phyloP scores from a whole-genome alignment of 1,140 invertebrate genomes.

The Drosophila navojoa region DNA sequence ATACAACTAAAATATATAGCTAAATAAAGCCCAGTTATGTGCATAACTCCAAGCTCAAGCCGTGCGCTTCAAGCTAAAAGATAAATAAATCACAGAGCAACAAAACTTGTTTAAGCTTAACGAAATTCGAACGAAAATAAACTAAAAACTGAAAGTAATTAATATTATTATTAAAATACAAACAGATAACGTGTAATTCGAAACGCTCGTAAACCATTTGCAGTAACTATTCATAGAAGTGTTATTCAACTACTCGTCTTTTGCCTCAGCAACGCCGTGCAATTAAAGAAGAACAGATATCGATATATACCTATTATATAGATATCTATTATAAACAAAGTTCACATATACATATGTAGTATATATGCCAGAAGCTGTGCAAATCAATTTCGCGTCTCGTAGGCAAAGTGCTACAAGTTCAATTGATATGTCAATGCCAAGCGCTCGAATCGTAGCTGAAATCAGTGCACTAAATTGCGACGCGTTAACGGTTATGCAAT shows the following conservation, averaged over 20 bases:
- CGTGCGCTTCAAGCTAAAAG: neutral
- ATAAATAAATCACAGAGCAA: too few species aligned
- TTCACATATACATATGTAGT: neutral
- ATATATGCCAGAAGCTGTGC: neutral
- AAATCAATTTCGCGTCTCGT: conserved; percentile 35
- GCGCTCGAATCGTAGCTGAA: conserved; percentile 3
- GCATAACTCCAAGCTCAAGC: neutral
- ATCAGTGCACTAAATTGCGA: conserved; percentile 22
- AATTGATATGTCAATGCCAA: conserved; percentile 70
- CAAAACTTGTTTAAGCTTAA: neutral
- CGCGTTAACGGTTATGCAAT: conserved; percentile 8
- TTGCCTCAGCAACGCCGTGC: neutral
- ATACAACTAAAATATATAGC: neutral
- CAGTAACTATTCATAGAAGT: neutral
- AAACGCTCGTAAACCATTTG: neutral
- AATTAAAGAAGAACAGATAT: neutral
- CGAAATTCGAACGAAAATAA: neutral
- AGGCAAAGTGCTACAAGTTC: conserved; percentile 32
- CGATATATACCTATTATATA: neutral
- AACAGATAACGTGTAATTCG: neutral
- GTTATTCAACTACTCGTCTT: neutral
- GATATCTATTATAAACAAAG: neutral
- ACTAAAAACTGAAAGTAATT: neutral
- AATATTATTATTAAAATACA: neutral
- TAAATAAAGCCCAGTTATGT: neutral